Evolutionary conservation across 2,113 vertebrate genomes (phyloP).

Genomic region (Carassius gibelio): DNA sequence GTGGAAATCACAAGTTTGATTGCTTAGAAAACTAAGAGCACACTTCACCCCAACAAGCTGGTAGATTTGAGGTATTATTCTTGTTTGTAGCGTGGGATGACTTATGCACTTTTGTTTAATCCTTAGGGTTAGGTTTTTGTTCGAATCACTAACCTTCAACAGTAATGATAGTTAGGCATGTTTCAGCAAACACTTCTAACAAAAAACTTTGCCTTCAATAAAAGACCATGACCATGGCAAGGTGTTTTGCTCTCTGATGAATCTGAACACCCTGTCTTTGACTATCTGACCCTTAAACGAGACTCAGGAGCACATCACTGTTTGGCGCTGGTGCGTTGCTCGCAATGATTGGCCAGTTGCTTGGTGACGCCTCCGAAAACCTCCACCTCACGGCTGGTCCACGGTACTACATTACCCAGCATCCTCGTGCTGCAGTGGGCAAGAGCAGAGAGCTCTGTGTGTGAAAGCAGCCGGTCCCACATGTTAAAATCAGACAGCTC

Average conservation of each 20-base stretch:
- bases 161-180: neutral
- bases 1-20: neutral
- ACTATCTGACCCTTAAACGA: neutral
- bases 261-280: slow-evolving; percentile 2
- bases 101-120: neutral
- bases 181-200: neutral
- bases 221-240: neutral
- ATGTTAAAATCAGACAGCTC: slow-evolving; percentile 91
- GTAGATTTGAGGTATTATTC: neutral
- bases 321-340: slow-evolving; percentile 78
- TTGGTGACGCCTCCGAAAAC: slow-evolving; percentile 88
- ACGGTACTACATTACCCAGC: slow-evolving; percentile 84
- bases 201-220: neutral
- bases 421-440: slow-evolving; percentile 84
- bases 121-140: neutral
- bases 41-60: neutral
- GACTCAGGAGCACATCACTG: slow-evolving; percentile 49
- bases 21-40: neutral
- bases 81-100: neutral
- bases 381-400: slow-evolving; percentile 86
- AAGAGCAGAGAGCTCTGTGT: slow-evolving; percentile 83
- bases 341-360: slow-evolving; percentile 80
- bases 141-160: neutral
- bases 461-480: slow-evolving; percentile 87
- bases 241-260: neutral